Base-by-base conservation (phyloP, 2,888 invertebrate species). In the Ellobium chinense region DNA sequence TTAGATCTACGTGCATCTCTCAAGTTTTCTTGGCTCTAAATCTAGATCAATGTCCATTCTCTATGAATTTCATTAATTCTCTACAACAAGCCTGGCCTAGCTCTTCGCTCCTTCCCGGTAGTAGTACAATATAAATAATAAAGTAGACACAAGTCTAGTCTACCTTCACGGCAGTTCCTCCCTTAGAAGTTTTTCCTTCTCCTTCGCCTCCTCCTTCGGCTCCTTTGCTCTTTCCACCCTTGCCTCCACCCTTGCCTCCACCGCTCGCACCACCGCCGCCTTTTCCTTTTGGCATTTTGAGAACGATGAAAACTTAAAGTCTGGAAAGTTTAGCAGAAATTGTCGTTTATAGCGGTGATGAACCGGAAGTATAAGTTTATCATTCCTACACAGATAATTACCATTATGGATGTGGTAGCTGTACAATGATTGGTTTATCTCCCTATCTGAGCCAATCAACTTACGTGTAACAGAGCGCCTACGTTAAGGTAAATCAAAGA, bases 111-210 rank as follows among this genome's bases (percentile, higher is more conserved):
- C n/a, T n/a, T n/a, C n/a, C n/a, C n/a, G n/a, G n/a, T n/a, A n/a
- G n/a, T n/a, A n/a, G n/a, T n/a, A n/a, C n/a, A n/a, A n/a, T n/a
- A n/a, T n/a, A n/a, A n/a, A n/a, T n/a, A n/a, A n/a, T n/a, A n/a
- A n/a, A n/a, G n/a, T n/a, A n/a, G n/a, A n/a, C n/a, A n/a, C n/a
- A n/a, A n/a, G n/a, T n/a, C n/a, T n/a, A n/a, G n/a, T n/a, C 46
- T 86, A 93, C 93, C 88, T 94, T 94, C 1, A 94, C 93, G 54
- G 93, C 89, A 62, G 89, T 93, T 70, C 93, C 93, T 37, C 87
- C 93, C 93, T 84, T 84, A 0, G 83, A 36, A 12, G 70, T 27
- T 69, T 83, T 83, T 83, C 89, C 89, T 85, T 88, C 63, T 83
- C 88, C 66, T 86, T 90, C 86, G 62, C 84, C 87, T 34, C 87